Evolutionary conservation across 2,797 vertebrate species (phyloP).

Genomic region (Lacerta bilineata): DNA sequence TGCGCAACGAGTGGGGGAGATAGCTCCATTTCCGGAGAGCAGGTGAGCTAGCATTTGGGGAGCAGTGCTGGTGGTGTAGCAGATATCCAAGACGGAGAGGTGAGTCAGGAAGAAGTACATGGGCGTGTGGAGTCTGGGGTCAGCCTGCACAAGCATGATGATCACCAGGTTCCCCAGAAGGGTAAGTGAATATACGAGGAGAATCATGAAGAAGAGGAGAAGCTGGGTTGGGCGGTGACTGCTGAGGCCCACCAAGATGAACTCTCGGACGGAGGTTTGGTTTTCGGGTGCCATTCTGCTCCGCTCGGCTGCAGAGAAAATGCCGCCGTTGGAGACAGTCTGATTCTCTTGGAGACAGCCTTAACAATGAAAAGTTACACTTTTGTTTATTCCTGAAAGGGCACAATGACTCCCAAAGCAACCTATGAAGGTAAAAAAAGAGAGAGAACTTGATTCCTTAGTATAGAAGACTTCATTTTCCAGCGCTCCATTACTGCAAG

Average conservation of each 20-base stretch:
- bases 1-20: background rate
- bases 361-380: too few relatives aligned
- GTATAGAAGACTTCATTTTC: too few relatives aligned
- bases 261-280: background rate
- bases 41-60: conserved; percentile 14
- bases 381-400: too few relatives aligned
- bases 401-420: too few relatives aligned
- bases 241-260: background rate
- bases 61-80: background rate
- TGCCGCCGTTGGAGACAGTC: too few relatives aligned
- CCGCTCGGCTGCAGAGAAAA: background rate
- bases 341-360: too few relatives aligned
- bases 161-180: background rate
- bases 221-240: background rate
- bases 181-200: background rate
- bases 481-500: too few relatives aligned
- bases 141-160: background rate
- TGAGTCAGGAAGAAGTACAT: conserved; percentile 4
- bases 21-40: background rate
- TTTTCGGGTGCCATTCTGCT: background rate
- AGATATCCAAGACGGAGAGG: background rate
- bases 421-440: too few relatives aligned
- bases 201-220: background rate
- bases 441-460: too few relatives aligned
- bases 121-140: background rate